phyloP scores from a whole-genome alignment of 2,888 invertebrate species.

The Lycia hirtaria region DNA sequence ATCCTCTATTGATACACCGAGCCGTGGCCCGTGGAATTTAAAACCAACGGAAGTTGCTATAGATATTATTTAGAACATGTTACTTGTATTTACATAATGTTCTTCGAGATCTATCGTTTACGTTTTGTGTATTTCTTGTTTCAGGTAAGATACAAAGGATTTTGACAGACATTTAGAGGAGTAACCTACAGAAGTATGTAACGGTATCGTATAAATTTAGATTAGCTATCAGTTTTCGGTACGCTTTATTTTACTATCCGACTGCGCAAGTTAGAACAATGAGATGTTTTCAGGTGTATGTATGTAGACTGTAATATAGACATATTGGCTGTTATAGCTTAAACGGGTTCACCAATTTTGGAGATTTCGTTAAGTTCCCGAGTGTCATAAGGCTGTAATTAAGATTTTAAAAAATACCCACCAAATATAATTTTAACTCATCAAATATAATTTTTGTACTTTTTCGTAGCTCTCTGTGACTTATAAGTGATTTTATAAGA shows the following conservation, averaged over 20 bases:
- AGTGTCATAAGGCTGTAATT: too few relatives aligned
- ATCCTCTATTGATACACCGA: conserved; percentile 67
- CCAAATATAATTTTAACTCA: too few relatives aligned
- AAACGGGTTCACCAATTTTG: too few relatives aligned
- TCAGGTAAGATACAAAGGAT: conserved; percentile 8
- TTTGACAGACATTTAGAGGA: not conserved
- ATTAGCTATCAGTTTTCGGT: not conserved
- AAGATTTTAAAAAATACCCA: too few relatives aligned
- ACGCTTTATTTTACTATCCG: not conserved
- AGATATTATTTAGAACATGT: conserved; percentile 2
- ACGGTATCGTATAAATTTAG: not conserved
- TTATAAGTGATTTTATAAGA: too few relatives aligned
- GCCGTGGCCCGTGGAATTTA: conserved; percentile 42
- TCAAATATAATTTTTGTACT: too few relatives aligned
- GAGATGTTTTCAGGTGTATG: too few relatives aligned
- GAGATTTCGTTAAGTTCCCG: too few relatives aligned
- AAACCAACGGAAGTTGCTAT: conserved; percentile 15
- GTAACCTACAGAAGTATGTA: not conserved
- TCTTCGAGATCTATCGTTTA: not conserved
- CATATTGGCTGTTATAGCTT: too few relatives aligned
- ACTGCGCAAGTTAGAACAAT: too few relatives aligned
- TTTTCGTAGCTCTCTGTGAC: too few relatives aligned
- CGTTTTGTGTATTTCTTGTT: conserved; percentile 1
- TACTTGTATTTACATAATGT: not conserved
- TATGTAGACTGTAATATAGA: too few relatives aligned